Evolutionary conservation across 1,140 invertebrate species (phyloP), one percentile per base, ranked within the genome.

Genomic region (Zaprionus ornatus): DNA sequence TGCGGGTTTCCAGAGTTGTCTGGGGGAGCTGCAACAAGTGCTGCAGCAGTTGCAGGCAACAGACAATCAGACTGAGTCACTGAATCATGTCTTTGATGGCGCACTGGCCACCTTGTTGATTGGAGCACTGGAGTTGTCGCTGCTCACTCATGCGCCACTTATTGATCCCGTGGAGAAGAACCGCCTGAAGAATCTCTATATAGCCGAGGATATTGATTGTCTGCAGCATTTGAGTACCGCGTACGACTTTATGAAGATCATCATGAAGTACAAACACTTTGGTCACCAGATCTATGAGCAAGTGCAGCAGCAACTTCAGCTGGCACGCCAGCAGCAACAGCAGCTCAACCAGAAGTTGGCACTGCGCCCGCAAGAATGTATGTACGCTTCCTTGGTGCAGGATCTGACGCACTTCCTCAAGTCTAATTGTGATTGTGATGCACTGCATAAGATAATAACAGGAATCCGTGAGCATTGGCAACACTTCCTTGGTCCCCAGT

Each of bases 91-190:
- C 17, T 85, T 88, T 37, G 48, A 79, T 60, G 60, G 77, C 0
- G 68, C 85, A 0, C 27, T 92, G 10, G 69, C 79, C 0, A 74
- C 85, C 35, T 73, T 75, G 13, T 27, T 93, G 1, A 71, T 91
- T 56, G 92, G 91, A 32, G 92, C 91, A 4, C 70, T 93, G 2
- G 90, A 94, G 79, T 65, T 94, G 4, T 93, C 92, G 17, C 67
- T 94, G 21, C 73, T 93, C n/a, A 93, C 93, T 0, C 93, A 94
- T 78, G 77, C 94, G 0, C 92, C 94, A 0, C 82, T 93, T 1
- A 95, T 97, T 17, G 97, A 98, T 93, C 96, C 96, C 1, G 94
- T 96, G 0, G 94, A 95, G 54, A 97, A 97, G 87, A 94, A 95
- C 42, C 92, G 94, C 1, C 86, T 97, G 0, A 96, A 96, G 91